Evolutionary conservation across 35 echinoderm and acorn worm species (phyloP).

Genomic region (Eucidaris tribuloides): DNA sequence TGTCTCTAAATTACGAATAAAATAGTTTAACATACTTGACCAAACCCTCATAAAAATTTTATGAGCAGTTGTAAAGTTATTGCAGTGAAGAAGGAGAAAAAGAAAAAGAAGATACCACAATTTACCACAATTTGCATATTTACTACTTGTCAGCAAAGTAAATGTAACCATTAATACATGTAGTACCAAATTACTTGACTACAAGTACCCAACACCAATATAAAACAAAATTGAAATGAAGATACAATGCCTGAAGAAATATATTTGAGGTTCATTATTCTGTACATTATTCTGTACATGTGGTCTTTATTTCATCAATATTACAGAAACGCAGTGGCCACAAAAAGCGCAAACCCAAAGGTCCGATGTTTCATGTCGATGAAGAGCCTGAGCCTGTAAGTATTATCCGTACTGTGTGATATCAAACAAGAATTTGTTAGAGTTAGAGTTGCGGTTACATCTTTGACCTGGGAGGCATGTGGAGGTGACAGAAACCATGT

Average conservation of each 20-base stretch:
- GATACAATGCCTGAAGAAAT: not conserved
- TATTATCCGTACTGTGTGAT: not conserved
- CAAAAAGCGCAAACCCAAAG: not conserved
- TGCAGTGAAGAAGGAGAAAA: too few relatives aligned
- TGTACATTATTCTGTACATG: not conserved
- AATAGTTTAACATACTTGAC: too few relatives aligned
- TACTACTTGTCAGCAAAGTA: not conserved
- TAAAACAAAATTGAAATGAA: not conserved
- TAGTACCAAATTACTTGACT: not conserved
- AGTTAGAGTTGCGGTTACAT: too few relatives aligned
- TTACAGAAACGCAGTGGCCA: not conserved
- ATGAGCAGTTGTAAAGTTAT: too few relatives aligned
- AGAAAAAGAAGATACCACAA: too few relatives aligned
- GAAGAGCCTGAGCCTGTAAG: conserved; percentile 1
- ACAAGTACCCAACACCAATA: not conserved
- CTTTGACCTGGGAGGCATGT: too few relatives aligned
- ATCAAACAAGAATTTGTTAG: too few relatives aligned
- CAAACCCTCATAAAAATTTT: too few relatives aligned
- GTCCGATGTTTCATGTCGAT: not conserved
- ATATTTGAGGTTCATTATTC: not conserved
- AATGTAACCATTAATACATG: not conserved
- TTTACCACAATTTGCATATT: not conserved
- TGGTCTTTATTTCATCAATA: not conserved
- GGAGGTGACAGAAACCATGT: not conserved
- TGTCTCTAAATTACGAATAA: too few relatives aligned